These are phyloP conservation scores for Darevskia nairensis DNA, from an alignment of 2,797 vertebrate species.

Conservation along the genomic window DNA sequence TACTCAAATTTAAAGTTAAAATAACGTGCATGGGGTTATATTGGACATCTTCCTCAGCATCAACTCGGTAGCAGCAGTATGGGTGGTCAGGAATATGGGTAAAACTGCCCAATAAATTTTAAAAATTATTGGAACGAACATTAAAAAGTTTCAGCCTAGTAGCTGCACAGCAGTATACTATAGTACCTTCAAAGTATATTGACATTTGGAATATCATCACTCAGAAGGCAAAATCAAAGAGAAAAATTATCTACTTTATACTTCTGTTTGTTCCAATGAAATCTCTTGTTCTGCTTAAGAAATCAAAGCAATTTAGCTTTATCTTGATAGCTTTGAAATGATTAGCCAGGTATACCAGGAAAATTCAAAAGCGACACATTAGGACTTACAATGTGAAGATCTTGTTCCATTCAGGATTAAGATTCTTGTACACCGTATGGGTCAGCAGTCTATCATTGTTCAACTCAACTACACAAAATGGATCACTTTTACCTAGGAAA, in stretches of 20 bases:
- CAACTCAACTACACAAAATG: constrained; percentile 96
- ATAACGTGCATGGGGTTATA: background rate
- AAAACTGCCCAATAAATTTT: background rate
- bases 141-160: background rate
- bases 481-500: constrained; percentile 94
- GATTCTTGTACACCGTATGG: constrained; percentile 97
- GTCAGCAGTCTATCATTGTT: constrained; percentile 97
- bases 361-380: background rate
- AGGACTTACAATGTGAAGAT: constrained; percentile 97
- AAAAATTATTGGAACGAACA: background rate
- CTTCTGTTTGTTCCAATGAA: constrained; percentile 10
- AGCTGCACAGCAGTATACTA: background rate
- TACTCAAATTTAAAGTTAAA: background rate
- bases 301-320: background rate
- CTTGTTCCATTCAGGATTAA: constrained; percentile 98
- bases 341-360: background rate
- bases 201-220: background rate
- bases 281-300: background rate
- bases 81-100: background rate
- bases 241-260: background rate
- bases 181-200: background rate
- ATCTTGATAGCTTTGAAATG: background rate
- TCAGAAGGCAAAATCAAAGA: background rate
- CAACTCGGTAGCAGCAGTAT: background rate
- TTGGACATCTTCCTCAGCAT: background rate